Conservation (phyloP, 2,888 invertebrate genomes). For the Halictus ligatus region DNA sequence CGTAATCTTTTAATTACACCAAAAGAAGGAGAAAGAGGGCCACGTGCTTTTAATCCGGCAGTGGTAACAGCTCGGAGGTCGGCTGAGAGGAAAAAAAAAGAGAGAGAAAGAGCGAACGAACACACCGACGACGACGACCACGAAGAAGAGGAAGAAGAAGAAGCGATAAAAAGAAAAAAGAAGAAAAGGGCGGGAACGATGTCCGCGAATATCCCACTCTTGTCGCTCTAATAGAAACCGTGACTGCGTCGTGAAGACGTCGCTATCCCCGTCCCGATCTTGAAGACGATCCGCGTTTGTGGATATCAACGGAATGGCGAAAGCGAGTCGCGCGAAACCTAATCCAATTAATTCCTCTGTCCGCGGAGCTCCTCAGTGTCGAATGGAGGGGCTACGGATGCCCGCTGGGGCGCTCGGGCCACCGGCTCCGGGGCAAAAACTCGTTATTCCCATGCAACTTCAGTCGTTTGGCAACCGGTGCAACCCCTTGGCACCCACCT, state of each 20-base stretch:
- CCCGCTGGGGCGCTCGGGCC: neutral
- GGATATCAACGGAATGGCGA: neutral
- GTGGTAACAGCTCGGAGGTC: conserved; percentile 28
- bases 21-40: neutral
- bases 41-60: conserved; percentile 27
- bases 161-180: neutral
- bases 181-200: neutral
- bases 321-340: conserved; percentile 15
- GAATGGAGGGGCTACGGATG: neutral
- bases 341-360: conserved; percentile 43
- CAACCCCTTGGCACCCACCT: conserved; percentile 49
- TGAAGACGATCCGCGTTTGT: conserved; percentile 1
- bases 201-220: conserved; percentile 1
- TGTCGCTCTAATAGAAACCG: conserved; percentile 40
- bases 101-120: neutral
- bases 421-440: conserved; percentile 38
- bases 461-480: conserved; percentile 63
- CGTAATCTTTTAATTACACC: conserved; percentile 67
- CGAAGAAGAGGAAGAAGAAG: neutral
- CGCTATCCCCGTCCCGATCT: conserved; percentile 37
- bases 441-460: conserved; percentile 57
- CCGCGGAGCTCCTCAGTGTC: neutral
- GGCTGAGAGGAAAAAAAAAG: neutral
- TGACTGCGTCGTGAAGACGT: conserved; percentile 22
- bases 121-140: neutral